Evolutionary conservation across 1,140 invertebrate genomes (phyloP), one percentile per base, ranked within the genome.

Genomic region (Magallana gigas): DNA sequence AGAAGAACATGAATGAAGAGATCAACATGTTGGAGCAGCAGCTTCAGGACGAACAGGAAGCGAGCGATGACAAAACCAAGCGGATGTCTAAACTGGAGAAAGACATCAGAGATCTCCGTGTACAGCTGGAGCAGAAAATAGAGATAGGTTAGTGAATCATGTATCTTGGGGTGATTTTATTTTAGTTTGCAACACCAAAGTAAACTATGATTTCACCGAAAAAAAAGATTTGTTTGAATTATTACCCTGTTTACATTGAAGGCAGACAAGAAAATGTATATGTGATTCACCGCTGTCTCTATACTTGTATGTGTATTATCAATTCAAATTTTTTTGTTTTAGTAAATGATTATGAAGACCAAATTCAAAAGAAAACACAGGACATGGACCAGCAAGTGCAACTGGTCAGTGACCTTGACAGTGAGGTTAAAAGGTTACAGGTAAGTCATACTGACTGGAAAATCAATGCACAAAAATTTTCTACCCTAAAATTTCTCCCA

Each of bases 301-400:
- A 48, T 48, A 48, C 5, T 48, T 48, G 36, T 48, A 48, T 5
- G 5, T 4, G 2, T 48, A 48, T 48, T 48, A 4, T 48, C 36
- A 64, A 16, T 8, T 64, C 3, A 64, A 12, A 18, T 57, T 18
- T n/a, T 81, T 36, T 48, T 12, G 8, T n/a, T 87, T 84, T 85
- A 93, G 92, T 93, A 14, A 87, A 84, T 23, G 92, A 93, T 86
- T 90, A 91, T 89, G 92, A 93, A 85, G 92, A 91, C 57, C 92
- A 91, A 87, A 36, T 92, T 62, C 81, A 88, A 23, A 91, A 90
- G 86, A 92, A 89, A 84, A 90, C 91, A 80, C 82, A 89, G 6
- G 92, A 93, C 71, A 88, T 92, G 84, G 83, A 91, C n/a, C 90
- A 92, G 86, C 92, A 93, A 80, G 71, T 89, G 57, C 87, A 90